These are phyloP conservation scores for Antedon mediterranea DNA, from an alignment of 53 echinoderm and acorn worm species.

Conservation along the genomic window DNA sequence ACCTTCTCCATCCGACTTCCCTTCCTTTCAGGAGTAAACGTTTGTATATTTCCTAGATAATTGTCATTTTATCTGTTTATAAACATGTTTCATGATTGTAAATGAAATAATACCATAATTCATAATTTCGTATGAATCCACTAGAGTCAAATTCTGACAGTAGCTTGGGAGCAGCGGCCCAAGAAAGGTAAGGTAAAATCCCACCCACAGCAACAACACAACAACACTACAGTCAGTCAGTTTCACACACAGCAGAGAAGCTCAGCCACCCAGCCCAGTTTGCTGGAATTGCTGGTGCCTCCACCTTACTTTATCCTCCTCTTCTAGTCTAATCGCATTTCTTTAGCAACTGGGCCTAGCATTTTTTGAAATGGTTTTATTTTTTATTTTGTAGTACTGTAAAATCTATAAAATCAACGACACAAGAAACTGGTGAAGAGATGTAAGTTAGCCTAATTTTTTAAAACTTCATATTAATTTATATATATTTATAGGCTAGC, in stretches of 20 bases:
- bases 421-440: not conserved
- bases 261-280: too few relatives aligned
- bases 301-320: too few relatives aligned
- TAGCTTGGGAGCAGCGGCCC: constrained; percentile 1
- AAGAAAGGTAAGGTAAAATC: not conserved
- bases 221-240: too few relatives aligned
- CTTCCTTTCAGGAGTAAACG: not conserved
- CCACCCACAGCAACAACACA: too few relatives aligned
- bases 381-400: not conserved
- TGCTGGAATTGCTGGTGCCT: too few relatives aligned
- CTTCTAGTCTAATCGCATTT: not conserved
- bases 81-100: not conserved
- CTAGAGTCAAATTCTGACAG: not conserved
- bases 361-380: not conserved
- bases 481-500: too few relatives aligned
- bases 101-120: not conserved
- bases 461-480: too few relatives aligned
- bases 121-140: not conserved
- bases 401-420: not conserved
- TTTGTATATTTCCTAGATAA: not conserved
- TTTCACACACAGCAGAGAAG: too few relatives aligned
- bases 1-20: not conserved
- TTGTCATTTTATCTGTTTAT: not conserved
- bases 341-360: too few relatives aligned
- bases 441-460: not conserved